Conservation (phyloP, 2,888 invertebrate species). For the Phyllotreta striolata region DNA sequence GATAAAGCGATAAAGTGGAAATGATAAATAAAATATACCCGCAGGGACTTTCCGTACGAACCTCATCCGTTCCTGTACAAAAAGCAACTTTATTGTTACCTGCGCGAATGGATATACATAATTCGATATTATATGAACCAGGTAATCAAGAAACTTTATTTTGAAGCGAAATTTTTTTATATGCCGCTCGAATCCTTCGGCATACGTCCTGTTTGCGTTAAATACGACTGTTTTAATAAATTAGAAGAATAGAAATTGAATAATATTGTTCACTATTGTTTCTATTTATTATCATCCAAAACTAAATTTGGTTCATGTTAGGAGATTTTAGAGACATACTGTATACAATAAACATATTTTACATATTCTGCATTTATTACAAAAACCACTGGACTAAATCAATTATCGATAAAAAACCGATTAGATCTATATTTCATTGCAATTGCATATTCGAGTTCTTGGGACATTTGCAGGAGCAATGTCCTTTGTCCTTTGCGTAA, state of each 20-base stretch:
- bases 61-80: constrained; percentile 11
- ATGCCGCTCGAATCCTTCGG: too few relatives aligned
- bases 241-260: too few relatives aligned
- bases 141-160: neutral
- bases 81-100: neutral
- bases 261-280: too few relatives aligned
- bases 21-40: constrained; percentile 16
- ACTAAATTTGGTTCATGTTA: neutral
- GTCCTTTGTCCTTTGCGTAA: neutral
- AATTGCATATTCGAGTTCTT: constrained; percentile 7
- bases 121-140: constrained; percentile 6
- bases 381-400: constrained; percentile 4
- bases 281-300: too few relatives aligned
- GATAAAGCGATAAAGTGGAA: constrained; percentile 9
- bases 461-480: constrained; percentile 6
- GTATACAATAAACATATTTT: neutral
- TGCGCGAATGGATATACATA: neutral
- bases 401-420: neutral
- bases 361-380: neutral
- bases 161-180: too few relatives aligned
- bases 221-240: too few relatives aligned
- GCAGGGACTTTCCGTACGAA: constrained; percentile 3
- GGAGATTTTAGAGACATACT: neutral
- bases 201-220: too few relatives aligned
- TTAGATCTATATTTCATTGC: constrained; percentile 13